Conservation (phyloP, 2,888 invertebrate genomes). For the Cancer borealis region DNA sequence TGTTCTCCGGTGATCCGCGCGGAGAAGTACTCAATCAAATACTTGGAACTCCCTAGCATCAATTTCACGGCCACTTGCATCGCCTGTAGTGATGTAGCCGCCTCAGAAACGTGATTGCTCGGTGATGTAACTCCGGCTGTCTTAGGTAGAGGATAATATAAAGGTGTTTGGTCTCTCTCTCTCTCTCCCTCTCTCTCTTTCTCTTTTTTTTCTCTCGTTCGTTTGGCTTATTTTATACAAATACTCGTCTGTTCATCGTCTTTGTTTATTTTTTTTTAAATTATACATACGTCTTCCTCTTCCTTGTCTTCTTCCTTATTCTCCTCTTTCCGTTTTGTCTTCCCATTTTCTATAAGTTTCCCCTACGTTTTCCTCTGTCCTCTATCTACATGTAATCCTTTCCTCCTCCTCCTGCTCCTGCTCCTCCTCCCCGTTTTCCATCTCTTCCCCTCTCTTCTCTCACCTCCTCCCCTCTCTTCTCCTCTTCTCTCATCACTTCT, state of each 20-base stretch:
- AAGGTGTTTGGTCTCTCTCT: too few relatives aligned
- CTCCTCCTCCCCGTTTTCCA: not conserved
- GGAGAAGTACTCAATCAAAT: too few relatives aligned
- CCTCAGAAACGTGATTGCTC: too few relatives aligned
- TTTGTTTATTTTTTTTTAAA: not conserved
- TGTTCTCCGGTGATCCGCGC: too few relatives aligned
- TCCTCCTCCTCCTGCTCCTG: not conserved
- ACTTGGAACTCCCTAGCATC: too few relatives aligned
- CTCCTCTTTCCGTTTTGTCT: not conserved
- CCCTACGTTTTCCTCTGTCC: not conserved
- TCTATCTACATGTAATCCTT: constrained; percentile 18
- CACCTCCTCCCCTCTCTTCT: constrained; percentile 24
- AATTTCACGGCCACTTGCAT: too few relatives aligned
- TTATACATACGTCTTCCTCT: not conserved
- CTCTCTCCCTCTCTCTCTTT: not conserved
- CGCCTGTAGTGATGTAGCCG: too few relatives aligned
- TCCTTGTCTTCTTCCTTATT: not conserved
- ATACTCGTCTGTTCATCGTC: not conserved
- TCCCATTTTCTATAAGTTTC: not conserved
- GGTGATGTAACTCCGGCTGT: too few relatives aligned
- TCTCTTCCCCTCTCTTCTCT: not conserved
- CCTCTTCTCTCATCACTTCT: not conserved
- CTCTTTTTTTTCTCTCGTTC: not conserved
- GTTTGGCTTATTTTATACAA: not conserved
- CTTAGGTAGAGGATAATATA: too few relatives aligned